Base-by-base conservation (phyloP, 2,113 vertebrate genomes). In the Progne subis region DNA sequence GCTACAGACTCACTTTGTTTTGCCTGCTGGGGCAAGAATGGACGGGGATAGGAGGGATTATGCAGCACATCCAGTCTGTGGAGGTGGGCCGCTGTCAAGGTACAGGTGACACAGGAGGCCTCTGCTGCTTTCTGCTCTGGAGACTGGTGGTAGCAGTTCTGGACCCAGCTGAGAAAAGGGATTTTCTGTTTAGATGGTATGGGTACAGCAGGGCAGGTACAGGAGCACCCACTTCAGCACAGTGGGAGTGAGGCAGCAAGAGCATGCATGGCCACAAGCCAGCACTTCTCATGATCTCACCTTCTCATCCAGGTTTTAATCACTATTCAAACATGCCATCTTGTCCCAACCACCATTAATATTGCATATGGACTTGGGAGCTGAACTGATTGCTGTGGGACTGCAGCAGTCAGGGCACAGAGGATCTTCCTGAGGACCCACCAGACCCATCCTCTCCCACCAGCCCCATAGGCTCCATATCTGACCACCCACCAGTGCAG, bases 251-350 rank as follows among this genome's bases (percentile, higher is more conserved):
- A 49, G 19, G 14, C 34, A 29, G 18, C 9, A 6, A 64, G 13
- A 11, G 41, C 29, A 56, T 1, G 0, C 1, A 1, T 56, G 59
- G 59, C 49, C 41, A 41, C 18, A 43, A 37, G 39, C 12, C 68
- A 63, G 74, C n/a, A 43, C 34, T 17, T 25, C 5, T 39, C 34
- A 29, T 31, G 19, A 43, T 34, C 85, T 91, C 53, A 98, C 97
- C 97, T 98, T 98, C 57, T 98, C 97, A 76, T 98, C 97, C 53
- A 98, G 91, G 34, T 98, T 98, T 63, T 98, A 93, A 1, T 98
- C 98, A 25, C 97, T 98, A 88, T 46, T 98, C 98, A 39, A 97
- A 97, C 61, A 97, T 91, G 49, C 98, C 97, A 17, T 97, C 98
- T 80, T 98, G 96, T 43, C 97, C 94, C 53, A 98, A 84, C 19